These are phyloP conservation scores for Drosophila glabriapex DNA, from an alignment of 2,888 invertebrate genomes.

Conservation along the genomic window DNA sequence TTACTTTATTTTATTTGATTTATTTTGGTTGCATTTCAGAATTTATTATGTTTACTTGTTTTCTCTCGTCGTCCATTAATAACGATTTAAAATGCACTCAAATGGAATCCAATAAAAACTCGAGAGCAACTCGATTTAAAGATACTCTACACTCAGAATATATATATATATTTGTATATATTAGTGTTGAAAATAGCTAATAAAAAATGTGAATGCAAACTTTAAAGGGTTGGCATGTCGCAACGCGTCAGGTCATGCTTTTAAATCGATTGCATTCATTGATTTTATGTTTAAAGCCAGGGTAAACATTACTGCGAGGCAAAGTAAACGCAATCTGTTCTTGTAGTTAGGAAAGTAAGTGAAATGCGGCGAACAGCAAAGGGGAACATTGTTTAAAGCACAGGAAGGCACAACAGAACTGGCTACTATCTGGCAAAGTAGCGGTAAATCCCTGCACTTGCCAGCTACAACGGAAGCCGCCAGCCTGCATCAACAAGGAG, in stretches of 20 bases:
- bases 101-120: slow-evolving; percentile 21
- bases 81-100: slow-evolving; percentile 60
- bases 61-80: slow-evolving; percentile 48
- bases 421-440: slow-evolving; percentile 45
- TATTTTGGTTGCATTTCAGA: slow-evolving; percentile 41
- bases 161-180: not conserved
- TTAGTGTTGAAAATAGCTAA: not conserved
- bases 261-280: slow-evolving; percentile 63
- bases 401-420: slow-evolving; percentile 39
- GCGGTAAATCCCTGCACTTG: slow-evolving; percentile 68
- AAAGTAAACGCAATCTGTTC: slow-evolving; percentile 58
- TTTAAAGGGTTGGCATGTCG: not conserved
- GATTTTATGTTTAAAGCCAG: slow-evolving; percentile 50
- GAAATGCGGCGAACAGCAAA: not conserved
- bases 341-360: slow-evolving; percentile 28
- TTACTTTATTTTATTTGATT: slow-evolving; percentile 17
- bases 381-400: slow-evolving; percentile 52
- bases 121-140: not conserved
- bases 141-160: not conserved
- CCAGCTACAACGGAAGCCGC: slow-evolving; percentile 47
- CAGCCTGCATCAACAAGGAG: slow-evolving; percentile 31
- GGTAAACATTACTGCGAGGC: slow-evolving; percentile 44
- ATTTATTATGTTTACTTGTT: slow-evolving; percentile 48
- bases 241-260: slow-evolving; percentile 23
- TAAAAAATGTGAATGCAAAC: not conserved